Conservation (phyloP, 1,140 invertebrate species). For the Apolygus lucorum region DNA sequence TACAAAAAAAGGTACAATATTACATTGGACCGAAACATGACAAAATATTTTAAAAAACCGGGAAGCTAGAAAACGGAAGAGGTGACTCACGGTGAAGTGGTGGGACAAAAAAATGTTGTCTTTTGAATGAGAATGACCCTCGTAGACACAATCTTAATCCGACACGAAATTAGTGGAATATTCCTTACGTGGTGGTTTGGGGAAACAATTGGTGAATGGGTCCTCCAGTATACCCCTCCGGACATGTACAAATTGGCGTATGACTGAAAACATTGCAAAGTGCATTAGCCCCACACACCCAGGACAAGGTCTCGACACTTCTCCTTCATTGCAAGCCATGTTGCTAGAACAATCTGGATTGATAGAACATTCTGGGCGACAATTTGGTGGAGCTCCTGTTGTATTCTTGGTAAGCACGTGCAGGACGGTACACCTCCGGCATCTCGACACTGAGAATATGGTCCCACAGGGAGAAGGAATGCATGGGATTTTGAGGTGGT, state of each 20-base stretch:
- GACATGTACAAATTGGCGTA: constrained; percentile 41
- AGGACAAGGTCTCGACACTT: constrained; percentile 41
- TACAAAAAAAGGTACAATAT: too few relatives aligned
- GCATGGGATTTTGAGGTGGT: constrained; percentile 41
- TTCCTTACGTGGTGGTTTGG: constrained; percentile 38
- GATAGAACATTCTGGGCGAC: constrained; percentile 37
- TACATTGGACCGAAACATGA: too few relatives aligned
- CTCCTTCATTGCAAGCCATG: constrained; percentile 39
- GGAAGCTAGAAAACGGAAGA: too few relatives aligned
- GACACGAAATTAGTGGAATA: not conserved
- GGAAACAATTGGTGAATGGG: constrained; percentile 42
- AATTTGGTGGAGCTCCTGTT: constrained; percentile 39
- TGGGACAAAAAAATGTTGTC: too few relatives aligned
- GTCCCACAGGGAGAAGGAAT: constrained; percentile 52
- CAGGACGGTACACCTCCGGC: constrained; percentile 53
- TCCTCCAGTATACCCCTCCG: constrained; percentile 41
- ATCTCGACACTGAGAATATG: constrained; percentile 52
- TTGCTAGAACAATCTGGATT: constrained; percentile 41
- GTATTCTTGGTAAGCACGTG: constrained; percentile 51
- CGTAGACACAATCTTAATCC: too few relatives aligned
- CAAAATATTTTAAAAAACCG: too few relatives aligned
- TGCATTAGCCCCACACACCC: constrained; percentile 40
- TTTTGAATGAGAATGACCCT: too few relatives aligned
- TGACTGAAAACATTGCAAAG: constrained; percentile 43
- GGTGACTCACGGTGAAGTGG: too few relatives aligned